Evolutionary conservation across 2,888 invertebrate species (phyloP).

Genomic region (Deilephila porcellus): DNA sequence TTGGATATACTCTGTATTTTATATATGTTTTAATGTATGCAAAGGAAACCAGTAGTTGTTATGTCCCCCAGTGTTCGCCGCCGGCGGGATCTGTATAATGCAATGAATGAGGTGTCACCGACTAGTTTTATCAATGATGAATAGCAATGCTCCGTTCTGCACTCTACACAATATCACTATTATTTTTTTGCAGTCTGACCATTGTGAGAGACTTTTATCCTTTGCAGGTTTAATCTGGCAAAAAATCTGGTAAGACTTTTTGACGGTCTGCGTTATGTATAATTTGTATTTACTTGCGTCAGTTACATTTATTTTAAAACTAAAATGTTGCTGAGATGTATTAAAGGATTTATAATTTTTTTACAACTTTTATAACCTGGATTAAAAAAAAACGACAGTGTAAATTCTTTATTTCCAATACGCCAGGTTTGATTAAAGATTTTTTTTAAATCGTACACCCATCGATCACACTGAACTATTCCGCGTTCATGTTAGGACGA

Average conservation of each 20-base stretch:
- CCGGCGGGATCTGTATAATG: conserved; percentile 29
- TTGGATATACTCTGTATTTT: background rate
- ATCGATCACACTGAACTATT: too few relatives aligned
- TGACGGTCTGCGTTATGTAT: background rate
- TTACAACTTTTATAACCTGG: too few relatives aligned
- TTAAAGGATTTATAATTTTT: background rate
- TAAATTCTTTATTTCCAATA: too few relatives aligned
- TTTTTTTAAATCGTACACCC: background rate
- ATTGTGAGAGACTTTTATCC: conserved; percentile 23
- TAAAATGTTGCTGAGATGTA: background rate
- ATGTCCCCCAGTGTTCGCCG: conserved; percentile 13
- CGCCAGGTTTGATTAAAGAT: background rate
- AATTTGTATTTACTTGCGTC: background rate
- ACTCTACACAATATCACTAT: conserved; percentile 24
- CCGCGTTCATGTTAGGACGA: background rate
- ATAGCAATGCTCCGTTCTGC: conserved; percentile 44
- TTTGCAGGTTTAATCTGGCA: conserved; percentile 22
- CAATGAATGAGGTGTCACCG: conserved; percentile 67
- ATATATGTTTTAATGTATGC: conserved; percentile 12
- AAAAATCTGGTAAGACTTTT: background rate
- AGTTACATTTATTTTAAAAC: background rate
- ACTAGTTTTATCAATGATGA: conserved; percentile 75
- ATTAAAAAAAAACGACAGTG: too few relatives aligned
- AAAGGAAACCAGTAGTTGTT: conserved; percentile 13
- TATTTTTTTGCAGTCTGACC: conserved; percentile 11